A percentile compares a stretch with the other conserved stretches of the same genome.
Evolutionary conservation across 2,888 invertebrate species (phyloP).

Genomic region (Laspeyria flexula): DNA sequence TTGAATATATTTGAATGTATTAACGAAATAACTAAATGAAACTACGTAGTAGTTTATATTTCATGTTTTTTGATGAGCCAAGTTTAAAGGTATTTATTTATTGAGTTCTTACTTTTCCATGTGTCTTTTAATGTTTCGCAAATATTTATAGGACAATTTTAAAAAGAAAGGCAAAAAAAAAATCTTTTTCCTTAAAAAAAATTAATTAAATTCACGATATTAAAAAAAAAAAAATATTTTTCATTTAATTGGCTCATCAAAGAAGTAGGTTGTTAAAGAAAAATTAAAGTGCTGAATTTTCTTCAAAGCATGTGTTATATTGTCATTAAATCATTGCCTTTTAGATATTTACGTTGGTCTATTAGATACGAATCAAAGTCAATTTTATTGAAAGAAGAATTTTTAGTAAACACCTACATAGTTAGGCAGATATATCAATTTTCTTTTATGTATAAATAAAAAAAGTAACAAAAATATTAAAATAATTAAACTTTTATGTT

Average conservation of each 20-base stretch:
- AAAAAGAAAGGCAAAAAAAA: too few species aligned
- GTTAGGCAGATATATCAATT: too few species aligned
- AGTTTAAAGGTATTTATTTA: not conserved
- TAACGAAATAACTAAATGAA: slow-evolving; percentile 12
- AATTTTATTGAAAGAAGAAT: slow-evolving; percentile 23
- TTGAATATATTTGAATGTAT: slow-evolving; percentile 26
- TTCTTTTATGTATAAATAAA: too few species aligned
- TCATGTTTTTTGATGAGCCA: slow-evolving; percentile 10
- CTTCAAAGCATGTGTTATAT: slow-evolving; percentile 1
- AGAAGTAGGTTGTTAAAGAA: slow-evolving; percentile 3
- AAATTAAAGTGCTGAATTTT: slow-evolving; percentile 7
- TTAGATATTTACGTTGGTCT: slow-evolving; percentile 14
- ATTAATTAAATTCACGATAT: too few species aligned
- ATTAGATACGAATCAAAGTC: slow-evolving; percentile 27
- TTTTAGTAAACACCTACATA: too few species aligned
- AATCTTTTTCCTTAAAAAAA: too few species aligned
- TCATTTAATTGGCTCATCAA: slow-evolving; percentile 2
- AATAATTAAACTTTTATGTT: too few species aligned
- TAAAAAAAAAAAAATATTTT: not conserved
- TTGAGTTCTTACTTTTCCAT: too few species aligned
- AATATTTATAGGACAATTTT: too few species aligned
- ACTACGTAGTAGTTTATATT: not conserved
- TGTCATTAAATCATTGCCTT: slow-evolving; percentile 20
- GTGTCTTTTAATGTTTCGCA: too few species aligned
- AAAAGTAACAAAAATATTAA: too few species aligned